Conservation (phyloP, 2,797 vertebrate genomes). For the Ctenochaetus hawaiiensis region DNA sequence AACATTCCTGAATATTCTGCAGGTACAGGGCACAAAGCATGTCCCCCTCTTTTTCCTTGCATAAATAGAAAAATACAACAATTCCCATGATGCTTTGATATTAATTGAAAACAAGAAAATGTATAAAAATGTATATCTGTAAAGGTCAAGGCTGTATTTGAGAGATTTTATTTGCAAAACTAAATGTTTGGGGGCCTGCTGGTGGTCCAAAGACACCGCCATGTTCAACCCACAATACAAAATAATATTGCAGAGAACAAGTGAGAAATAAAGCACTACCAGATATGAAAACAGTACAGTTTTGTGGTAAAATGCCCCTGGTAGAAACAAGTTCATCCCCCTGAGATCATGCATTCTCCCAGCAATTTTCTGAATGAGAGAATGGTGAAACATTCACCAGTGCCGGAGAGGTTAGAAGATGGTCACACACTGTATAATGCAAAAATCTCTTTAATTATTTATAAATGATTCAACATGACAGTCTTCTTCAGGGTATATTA, state of each 20-base stretch:
- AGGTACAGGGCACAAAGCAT: constrained; percentile 70
- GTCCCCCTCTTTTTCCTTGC: constrained; percentile 27
- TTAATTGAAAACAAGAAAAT: constrained; percentile 4
- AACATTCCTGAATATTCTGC: constrained; percentile 79
- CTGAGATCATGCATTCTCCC: not conserved
- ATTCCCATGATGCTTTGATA: constrained; percentile 23
- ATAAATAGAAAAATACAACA: constrained; percentile 41
- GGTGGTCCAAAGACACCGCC: not conserved
- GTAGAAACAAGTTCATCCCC: not conserved
- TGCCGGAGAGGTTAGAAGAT: too few relatives aligned
- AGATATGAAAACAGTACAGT: not conserved
- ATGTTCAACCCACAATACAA: not conserved
- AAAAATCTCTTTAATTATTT: too few relatives aligned
- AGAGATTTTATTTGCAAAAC: not conserved
- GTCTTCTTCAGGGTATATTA: too few relatives aligned
- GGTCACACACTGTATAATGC: too few relatives aligned
- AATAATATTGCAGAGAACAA: not conserved
- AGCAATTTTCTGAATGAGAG: too few relatives aligned
- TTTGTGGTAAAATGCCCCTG: not conserved
- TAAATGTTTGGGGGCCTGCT: not conserved
- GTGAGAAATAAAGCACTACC: not conserved
- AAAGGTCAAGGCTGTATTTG: not conserved
- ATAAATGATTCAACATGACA: too few relatives aligned
- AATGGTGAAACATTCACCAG: too few relatives aligned
- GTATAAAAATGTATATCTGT: not conserved